phyloP scores from a whole-genome alignment of 2,797 vertebrate genomes.

The Zalophus californianus region DNA sequence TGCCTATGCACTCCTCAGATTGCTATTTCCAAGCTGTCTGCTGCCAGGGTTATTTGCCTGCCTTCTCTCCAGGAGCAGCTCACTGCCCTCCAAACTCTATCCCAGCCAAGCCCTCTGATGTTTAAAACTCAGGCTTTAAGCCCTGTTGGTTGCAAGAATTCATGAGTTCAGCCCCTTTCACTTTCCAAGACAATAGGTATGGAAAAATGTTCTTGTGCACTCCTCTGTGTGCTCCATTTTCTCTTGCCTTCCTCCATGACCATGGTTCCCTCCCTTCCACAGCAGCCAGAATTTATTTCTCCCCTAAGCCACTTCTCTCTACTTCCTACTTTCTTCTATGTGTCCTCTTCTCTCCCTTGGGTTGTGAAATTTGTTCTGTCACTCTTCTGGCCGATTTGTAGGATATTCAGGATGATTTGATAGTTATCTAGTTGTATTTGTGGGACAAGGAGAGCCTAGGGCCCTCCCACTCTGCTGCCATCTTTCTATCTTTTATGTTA shows the following conservation, averaged over 20 bases:
- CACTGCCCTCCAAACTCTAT: not conserved
- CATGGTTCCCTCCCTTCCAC: not conserved
- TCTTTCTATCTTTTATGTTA: not conserved
- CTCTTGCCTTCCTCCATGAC: not conserved
- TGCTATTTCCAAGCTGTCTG: not conserved
- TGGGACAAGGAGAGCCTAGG: not conserved
- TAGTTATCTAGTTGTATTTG: not conserved
- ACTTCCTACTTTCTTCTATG: not conserved
- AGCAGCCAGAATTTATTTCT: not conserved
- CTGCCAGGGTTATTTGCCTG: not conserved
- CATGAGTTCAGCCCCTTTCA: not conserved
- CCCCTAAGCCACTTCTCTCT: not conserved
- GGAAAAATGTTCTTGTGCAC: not conserved
- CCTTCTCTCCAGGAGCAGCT: not conserved
- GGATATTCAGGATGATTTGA: not conserved
- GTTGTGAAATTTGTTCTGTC: not conserved
- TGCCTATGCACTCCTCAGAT: not conserved
- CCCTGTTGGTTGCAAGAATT: not conserved
- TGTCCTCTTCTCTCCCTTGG: not conserved
- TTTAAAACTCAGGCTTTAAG: not conserved
- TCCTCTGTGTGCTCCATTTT: not conserved
- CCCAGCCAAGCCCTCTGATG: not conserved
- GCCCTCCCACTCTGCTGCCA: not conserved
- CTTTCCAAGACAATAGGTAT: not conserved
- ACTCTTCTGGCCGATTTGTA: not conserved